Evolutionary conservation across 2,797 vertebrate species (phyloP), one percentile per base, ranked within the genome.

Genomic region (Cynodonichthys magdalenae): DNA sequence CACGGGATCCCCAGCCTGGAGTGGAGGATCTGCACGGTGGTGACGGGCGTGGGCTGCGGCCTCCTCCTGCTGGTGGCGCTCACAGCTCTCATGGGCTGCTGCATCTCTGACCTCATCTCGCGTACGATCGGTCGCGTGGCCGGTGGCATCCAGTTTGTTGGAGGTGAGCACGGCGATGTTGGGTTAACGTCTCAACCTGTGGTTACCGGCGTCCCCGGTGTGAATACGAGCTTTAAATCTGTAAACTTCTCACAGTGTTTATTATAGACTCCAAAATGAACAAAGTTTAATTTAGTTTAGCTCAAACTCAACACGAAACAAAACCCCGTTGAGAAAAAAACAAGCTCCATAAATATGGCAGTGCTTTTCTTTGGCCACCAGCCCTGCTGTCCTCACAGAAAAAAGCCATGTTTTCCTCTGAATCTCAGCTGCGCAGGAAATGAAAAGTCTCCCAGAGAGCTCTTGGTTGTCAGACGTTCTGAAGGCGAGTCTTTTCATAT

Each of bases 31-130:
- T 98, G 96, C 86, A 98, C 97, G 0, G 92, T 99, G 74, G 95
- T 98, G 83, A 97, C 96, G 0, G 98, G 97, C 10, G 92, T 96
- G 80, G 98, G 98, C 4, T 98, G 97, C 0, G 98, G 97, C 75
- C 95, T 99, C 53, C 96, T 99, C 29, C 95, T 99, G 52, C 84
- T 99, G 88, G 98, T 98, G 88, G 96, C 96, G 0, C 94, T 99
- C 69, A 98, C 96, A 0, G 96, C 95, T 0, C 92, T 98, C 63
- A 98, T 99, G 96, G 97, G 95, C 59, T 99, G 97, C 92, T 99
- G 98, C 15, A 93, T 99, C 81, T 96, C 96, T 0, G 96, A 99
- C 84, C 95, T 99, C 84, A 97, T 98, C 94, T 99, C 98, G 47
- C 94, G 96, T 77, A 97, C 96, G 0, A 95, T 99, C 36, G 97